Evolutionary conservation across 2,888 invertebrate species (phyloP).

Genomic region (Hirudinaria manillensis): DNA sequence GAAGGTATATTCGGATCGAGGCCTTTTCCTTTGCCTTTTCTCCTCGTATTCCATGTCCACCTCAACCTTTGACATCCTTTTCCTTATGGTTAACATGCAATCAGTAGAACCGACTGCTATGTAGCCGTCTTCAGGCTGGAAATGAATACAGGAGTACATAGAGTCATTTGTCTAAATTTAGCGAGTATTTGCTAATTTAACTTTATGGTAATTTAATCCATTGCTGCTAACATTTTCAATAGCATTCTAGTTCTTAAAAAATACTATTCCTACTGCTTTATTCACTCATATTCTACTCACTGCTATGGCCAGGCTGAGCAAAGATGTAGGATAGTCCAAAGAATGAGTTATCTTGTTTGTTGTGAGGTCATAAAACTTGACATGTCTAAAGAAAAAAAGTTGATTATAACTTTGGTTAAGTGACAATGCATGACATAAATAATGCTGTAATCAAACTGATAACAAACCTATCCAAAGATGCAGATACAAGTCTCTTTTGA

Average conservation of each 20-base stretch:
- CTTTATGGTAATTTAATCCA: too few relatives aligned
- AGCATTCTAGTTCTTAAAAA: too few relatives aligned
- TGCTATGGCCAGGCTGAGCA: slow-evolving; percentile 73
- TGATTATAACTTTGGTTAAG: neutral
- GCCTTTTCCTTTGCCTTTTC: slow-evolving; percentile 27
- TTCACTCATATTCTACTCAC: slow-evolving; percentile 52
- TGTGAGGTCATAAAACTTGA: slow-evolving; percentile 82
- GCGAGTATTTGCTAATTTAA: too few relatives aligned
- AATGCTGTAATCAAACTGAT: neutral
- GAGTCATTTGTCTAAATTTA: neutral
- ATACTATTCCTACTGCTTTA: neutral
- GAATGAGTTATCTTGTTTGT: slow-evolving; percentile 82
- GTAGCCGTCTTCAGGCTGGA: slow-evolving; percentile 68
- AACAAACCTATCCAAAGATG: slow-evolving; percentile 71
- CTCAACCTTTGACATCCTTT: slow-evolving; percentile 15
- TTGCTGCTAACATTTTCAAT: too few relatives aligned
- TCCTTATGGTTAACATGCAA: slow-evolving; percentile 75
- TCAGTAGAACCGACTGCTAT: slow-evolving; percentile 86
- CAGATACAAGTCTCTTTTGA: slow-evolving; percentile 76
- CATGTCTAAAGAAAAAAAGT: slow-evolving; percentile 60
- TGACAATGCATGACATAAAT: neutral
- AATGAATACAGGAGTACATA: slow-evolving; percentile 31
- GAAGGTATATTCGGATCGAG: neutral
- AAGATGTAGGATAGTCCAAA: slow-evolving; percentile 80
- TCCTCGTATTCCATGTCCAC: slow-evolving; percentile 1